Conservation (phyloP, 2,113 vertebrate species). For the Sceloporus undulatus region DNA sequence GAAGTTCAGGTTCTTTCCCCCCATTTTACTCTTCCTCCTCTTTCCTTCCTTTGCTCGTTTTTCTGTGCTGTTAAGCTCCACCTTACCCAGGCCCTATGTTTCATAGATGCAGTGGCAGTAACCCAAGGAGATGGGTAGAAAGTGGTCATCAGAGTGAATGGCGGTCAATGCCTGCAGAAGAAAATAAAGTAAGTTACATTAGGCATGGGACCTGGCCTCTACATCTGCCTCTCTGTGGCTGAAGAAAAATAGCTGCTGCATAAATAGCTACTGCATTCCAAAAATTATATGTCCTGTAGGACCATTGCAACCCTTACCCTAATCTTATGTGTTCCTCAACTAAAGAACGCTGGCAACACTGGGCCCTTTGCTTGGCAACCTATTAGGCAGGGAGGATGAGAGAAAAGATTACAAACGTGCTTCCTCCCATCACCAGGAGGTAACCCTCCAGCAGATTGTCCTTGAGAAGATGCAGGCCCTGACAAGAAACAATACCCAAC, state of each 20-base stretch:
- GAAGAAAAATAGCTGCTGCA: background rate
- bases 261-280: background rate
- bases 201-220: background rate
- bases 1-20: background rate
- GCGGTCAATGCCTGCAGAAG: conserved; percentile 40
- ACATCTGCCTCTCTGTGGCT: background rate
- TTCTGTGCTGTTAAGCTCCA: background rate
- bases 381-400: no score
- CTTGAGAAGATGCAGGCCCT: background rate
- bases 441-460: background rate
- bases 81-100: background rate
- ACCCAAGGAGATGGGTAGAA: background rate
- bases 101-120: background rate
- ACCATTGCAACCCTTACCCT: background rate
- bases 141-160: conserved; percentile 55
- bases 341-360: no score
- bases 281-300: background rate
- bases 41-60: background rate
- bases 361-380: no score
- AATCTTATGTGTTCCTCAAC: no score
- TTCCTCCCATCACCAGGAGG: no score
- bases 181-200: background rate
- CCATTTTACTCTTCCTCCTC: background rate
- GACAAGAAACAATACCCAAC: no score
- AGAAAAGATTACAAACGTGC: no score